These are phyloP conservation scores for Poecilia latipinna DNA, from an alignment of 2,113 vertebrate species.

Conservation along the genomic window DNA sequence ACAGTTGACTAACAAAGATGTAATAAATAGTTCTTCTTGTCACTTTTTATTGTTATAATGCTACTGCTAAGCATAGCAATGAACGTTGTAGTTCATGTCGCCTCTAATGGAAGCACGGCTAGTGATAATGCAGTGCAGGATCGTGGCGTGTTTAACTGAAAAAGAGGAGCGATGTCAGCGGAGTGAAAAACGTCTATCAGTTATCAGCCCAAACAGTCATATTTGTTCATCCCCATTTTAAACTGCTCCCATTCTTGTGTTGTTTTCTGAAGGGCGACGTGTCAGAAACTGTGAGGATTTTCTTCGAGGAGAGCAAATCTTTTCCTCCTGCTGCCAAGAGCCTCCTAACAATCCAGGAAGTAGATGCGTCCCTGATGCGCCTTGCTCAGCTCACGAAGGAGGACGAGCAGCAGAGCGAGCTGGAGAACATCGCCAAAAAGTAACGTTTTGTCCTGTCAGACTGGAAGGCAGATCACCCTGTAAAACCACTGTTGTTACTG, in stretches of 20 bases:
- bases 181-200: no score
- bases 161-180: no score
- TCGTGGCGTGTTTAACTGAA: no score
- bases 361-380: slow-evolving; percentile 87
- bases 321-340: slow-evolving; percentile 93
- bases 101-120: no score
- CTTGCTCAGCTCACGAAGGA: slow-evolving; percentile 95
- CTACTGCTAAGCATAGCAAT: no score
- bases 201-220: no score
- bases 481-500: background rate
- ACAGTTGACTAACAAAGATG: no score
- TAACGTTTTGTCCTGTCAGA: slow-evolving; percentile 46
- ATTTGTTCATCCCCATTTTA: background rate
- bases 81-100: no score
- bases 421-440: slow-evolving; percentile 89
- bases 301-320: slow-evolving; percentile 91
- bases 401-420: slow-evolving; percentile 92
- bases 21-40: no score
- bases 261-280: slow-evolving; percentile 88
- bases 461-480: no score
- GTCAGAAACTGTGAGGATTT: slow-evolving; percentile 93
- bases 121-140: no score
- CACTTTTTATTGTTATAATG: no score
- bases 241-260: background rate
- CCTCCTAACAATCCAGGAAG: slow-evolving; percentile 93